These are phyloP conservation scores for Thymelicus sylvestris DNA, from an alignment of 2,888 invertebrate genomes.

Conservation along the genomic window DNA sequence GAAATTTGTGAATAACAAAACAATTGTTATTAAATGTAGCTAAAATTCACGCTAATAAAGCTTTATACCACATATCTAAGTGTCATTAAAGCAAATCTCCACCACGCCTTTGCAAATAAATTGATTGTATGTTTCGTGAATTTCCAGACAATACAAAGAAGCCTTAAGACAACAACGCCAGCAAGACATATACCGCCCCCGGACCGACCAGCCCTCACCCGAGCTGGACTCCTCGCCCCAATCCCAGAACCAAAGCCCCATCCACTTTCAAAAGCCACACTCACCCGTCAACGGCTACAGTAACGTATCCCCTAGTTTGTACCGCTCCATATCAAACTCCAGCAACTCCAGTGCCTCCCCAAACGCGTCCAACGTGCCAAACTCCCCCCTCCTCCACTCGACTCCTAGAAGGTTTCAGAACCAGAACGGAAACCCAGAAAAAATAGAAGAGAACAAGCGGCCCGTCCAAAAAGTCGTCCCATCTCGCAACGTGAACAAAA, in stretches of 20 bases:
- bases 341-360: slow-evolving; percentile 59
- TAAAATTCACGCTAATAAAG: slow-evolving; percentile 21
- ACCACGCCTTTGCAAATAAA: background rate
- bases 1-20: background rate
- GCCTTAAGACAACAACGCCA: slow-evolving; percentile 93
- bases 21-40: background rate
- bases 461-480: slow-evolving; percentile 93
- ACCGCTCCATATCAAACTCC: slow-evolving; percentile 64
- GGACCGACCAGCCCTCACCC: slow-evolving; percentile 85
- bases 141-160: slow-evolving; percentile 94
- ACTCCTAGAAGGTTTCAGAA: slow-evolving; percentile 78
- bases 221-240: slow-evolving; percentile 83
- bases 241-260: slow-evolving; percentile 80
- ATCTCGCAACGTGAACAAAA: slow-evolving; percentile 86
- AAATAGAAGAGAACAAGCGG: slow-evolving; percentile 83
- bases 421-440: slow-evolving; percentile 70
- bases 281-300: slow-evolving; percentile 82
- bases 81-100: slow-evolving; percentile 37
- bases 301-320: slow-evolving; percentile 82
- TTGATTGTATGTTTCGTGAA: slow-evolving; percentile 11
- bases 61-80: slow-evolving; percentile 33
- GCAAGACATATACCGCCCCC: slow-evolving; percentile 91
- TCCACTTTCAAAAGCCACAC: slow-evolving; percentile 75
- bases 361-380: slow-evolving; percentile 70
- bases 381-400: slow-evolving; percentile 77